Conservation (phyloP, 2,113 vertebrate genomes). For the Ammodytes marinus region DNA sequence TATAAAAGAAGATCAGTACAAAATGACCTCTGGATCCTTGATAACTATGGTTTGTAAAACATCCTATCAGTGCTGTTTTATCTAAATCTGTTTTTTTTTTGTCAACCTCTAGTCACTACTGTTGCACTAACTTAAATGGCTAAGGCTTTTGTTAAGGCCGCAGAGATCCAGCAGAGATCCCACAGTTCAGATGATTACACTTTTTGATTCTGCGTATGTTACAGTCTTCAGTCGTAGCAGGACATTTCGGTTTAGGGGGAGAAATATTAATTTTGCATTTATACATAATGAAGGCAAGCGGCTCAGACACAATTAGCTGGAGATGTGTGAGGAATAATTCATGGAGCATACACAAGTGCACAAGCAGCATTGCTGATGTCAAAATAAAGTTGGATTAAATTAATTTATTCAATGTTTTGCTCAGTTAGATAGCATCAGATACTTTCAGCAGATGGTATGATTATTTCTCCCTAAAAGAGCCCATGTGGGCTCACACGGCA, state of each 20-base stretch:
- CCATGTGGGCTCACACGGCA: not conserved
- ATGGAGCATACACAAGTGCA: too few relatives aligned
- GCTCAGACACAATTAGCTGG: slow-evolving; percentile 40
- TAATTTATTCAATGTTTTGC: not conserved
- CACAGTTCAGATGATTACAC: not conserved
- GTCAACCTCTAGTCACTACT: too few relatives aligned
- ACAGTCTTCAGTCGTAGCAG: not conserved
- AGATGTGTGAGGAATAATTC: slow-evolving; percentile 47
- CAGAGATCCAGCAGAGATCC: not conserved
- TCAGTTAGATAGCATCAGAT: slow-evolving; percentile 12
- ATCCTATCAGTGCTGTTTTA: too few relatives aligned
- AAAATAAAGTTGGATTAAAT: slow-evolving; percentile 15
- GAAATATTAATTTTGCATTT: not conserved
- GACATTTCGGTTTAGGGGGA: not conserved
- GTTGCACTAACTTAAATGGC: not conserved
- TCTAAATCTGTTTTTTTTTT: too few relatives aligned
- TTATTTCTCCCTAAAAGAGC: not conserved
- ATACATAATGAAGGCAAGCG: not conserved
- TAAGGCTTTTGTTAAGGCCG: not conserved
- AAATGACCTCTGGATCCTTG: not conserved
- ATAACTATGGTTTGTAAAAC: too few relatives aligned
- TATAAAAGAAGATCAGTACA: not conserved
- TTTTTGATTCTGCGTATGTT: not conserved
- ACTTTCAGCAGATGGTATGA: slow-evolving; percentile 20
- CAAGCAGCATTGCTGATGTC: not conserved